These are phyloP conservation scores for Halictus rubicundus DNA, from an alignment of 1,140 invertebrate genomes.

Conservation along the genomic window DNA sequence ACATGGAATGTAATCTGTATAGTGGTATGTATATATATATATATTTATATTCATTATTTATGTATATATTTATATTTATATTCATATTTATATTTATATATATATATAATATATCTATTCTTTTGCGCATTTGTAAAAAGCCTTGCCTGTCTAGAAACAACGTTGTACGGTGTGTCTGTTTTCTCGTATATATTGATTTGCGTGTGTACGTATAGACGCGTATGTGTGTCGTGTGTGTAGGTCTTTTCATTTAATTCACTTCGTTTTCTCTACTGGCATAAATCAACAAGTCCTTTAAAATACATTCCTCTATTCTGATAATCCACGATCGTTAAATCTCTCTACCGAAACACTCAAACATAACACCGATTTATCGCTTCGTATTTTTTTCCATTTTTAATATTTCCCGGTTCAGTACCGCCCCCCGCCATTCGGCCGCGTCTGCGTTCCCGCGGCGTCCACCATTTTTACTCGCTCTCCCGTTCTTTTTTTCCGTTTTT, in stretches of 20 bases:
- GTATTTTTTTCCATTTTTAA: slow-evolving; percentile 33
- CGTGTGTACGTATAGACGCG: slow-evolving; percentile 11
- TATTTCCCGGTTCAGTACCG: slow-evolving; percentile 28
- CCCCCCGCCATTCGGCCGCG: slow-evolving; percentile 12
- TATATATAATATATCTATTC: slow-evolving; percentile 65
- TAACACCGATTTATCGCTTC: slow-evolving; percentile 76
- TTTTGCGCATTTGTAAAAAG: slow-evolving; percentile 76
- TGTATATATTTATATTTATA: slow-evolving; percentile 15
- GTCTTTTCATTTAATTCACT: slow-evolving; percentile 1
- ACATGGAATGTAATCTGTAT: slow-evolving; percentile 72
- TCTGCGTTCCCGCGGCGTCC: too few species aligned
- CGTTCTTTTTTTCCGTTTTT: slow-evolving; percentile 12
- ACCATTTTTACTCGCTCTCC: neutral
- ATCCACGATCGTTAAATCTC: slow-evolving; percentile 73
- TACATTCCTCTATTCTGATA: slow-evolving; percentile 75
- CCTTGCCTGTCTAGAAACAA: slow-evolving; percentile 75
- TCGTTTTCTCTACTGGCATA: slow-evolving; percentile 72
- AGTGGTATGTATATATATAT: slow-evolving; percentile 51
- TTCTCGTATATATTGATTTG: slow-evolving; percentile 18
- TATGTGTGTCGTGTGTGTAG: slow-evolving; percentile 15
- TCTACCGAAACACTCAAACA: slow-evolving; percentile 79
- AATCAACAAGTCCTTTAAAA: slow-evolving; percentile 79
- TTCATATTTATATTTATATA: slow-evolving; percentile 54
- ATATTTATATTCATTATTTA: slow-evolving; percentile 66
- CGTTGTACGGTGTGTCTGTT: slow-evolving; percentile 46